Evolutionary conservation across 1,140 invertebrate genomes (phyloP).

Genomic region (Sminthurinus signatus): DNA sequence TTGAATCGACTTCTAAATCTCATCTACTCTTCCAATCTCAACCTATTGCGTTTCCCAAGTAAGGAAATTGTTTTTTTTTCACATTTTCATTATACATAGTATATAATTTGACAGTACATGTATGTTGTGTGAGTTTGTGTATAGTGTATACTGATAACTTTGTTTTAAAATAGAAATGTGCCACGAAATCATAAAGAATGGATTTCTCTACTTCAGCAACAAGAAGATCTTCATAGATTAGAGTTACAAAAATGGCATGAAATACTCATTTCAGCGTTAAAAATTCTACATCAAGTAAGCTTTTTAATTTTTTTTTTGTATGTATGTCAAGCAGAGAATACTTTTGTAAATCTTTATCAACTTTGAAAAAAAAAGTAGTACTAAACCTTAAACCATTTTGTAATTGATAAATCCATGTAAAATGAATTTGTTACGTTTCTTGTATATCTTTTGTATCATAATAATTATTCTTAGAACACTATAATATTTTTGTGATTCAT

Average conservation of each 20-base stretch:
- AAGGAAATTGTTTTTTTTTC: constrained; percentile 7
- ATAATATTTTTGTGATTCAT: too few species aligned
- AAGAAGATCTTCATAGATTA: constrained; percentile 64
- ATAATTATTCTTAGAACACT: too few species aligned
- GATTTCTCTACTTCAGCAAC: constrained; percentile 64
- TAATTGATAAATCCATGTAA: constrained; percentile 4
- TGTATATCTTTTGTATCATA: too few species aligned
- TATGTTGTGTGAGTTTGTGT: background rate
- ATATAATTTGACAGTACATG: background rate
- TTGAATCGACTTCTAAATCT: constrained; percentile 49
- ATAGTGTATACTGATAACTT: background rate
- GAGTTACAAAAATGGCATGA: constrained; percentile 71
- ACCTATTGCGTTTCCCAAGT: constrained; percentile 33
- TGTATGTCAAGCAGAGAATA: too few species aligned
- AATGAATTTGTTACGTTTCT: too few species aligned
- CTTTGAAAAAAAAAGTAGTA: too few species aligned
- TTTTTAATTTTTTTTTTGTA: too few species aligned
- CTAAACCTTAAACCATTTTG: too few species aligned
- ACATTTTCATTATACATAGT: constrained; percentile 12
- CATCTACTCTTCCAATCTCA: constrained; percentile 37
- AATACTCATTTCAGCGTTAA: constrained; percentile 50
- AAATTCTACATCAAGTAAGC: constrained; percentile 42
- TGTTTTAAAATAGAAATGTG: constrained; percentile 47
- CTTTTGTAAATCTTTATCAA: too few species aligned
- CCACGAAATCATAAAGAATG: constrained; percentile 67